These are phyloP conservation scores for Drosophila eohydei DNA, from an alignment of 2,888 invertebrate species.

Conservation along the genomic window DNA sequence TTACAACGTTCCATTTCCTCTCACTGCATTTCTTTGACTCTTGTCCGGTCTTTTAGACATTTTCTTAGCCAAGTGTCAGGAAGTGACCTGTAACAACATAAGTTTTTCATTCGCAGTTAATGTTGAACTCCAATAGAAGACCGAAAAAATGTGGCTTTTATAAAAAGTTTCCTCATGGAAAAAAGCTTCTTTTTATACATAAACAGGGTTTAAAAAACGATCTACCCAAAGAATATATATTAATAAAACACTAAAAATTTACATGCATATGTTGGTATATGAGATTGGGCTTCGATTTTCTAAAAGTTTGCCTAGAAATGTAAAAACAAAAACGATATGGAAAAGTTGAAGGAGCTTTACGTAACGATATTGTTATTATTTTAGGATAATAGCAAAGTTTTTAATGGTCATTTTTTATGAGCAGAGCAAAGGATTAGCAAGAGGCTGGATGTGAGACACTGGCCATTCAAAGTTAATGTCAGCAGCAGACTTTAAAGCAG, in stretches of 20 bases:
- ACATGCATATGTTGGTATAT: conserved; percentile 1
- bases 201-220: conserved; percentile 3
- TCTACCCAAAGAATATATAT: conserved; percentile 22
- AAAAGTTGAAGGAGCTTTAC: conserved; percentile 4
- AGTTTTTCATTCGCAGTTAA: conserved; percentile 61
- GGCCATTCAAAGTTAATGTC: background rate
- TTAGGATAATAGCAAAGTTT: background rate
- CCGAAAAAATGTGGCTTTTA: conserved; percentile 18
- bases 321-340: background rate
- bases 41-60: conserved; percentile 34
- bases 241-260: conserved; percentile 34
- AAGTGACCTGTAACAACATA: conserved; percentile 64
- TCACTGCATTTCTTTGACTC: conserved; percentile 31
- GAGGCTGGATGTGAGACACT: background rate
- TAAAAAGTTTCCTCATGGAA: conserved; percentile 37
- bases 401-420: background rate
- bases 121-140: conserved; percentile 22
- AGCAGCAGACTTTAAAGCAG: background rate
- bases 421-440: background rate
- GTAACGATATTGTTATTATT: conserved; percentile 10
- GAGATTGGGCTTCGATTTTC: background rate
- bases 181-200: background rate
- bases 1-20: conserved; percentile 28
- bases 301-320: conserved; percentile 1
- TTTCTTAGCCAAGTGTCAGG: conserved; percentile 48